Conservation (phyloP, 2,888 invertebrate genomes). For the Trissolcus japonicus region DNA sequence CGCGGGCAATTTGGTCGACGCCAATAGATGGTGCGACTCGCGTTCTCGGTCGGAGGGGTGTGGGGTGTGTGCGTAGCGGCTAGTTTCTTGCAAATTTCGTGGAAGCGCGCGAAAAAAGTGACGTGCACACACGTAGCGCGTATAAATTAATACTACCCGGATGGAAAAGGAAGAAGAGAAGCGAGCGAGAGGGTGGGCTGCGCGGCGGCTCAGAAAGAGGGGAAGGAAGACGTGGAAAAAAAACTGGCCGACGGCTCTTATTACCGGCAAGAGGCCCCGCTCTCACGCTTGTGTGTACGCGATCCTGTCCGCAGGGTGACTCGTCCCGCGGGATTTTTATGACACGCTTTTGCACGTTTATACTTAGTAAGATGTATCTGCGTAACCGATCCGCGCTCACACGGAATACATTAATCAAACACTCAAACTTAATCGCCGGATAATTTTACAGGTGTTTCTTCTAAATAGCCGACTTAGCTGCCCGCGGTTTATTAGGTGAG, state of each 20-base stretch:
- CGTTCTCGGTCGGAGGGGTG: conserved; percentile 18
- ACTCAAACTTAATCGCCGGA: background rate
- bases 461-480: no score
- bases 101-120: conserved; percentile 74
- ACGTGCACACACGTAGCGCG: conserved; percentile 76
- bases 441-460: no score
- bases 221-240: conserved; percentile 65
- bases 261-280: conserved; percentile 72
- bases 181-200: conserved; percentile 57
- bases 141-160: conserved; percentile 75
- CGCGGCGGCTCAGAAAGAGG: conserved; percentile 51
- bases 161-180: conserved; percentile 55
- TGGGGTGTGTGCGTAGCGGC: conserved; percentile 66
- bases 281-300: conserved; percentile 72
- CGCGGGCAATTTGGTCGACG: conserved; percentile 1
- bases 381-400: conserved; percentile 15
- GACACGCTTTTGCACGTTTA: conserved; percentile 59
- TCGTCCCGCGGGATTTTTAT: conserved; percentile 73
- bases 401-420: conserved; percentile 3
- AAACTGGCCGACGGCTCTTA: conserved; percentile 76
- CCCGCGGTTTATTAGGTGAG: no score
- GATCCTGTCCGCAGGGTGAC: conserved; percentile 65
- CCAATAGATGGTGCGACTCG: conserved; percentile 29
- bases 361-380: conserved; percentile 36
- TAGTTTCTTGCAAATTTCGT: conserved; percentile 77